A percentile compares a stretch with the other conserved stretches of the same genome.
phyloP scores from a whole-genome alignment of 2,113 vertebrate species.

The Pimephales promelas region DNA sequence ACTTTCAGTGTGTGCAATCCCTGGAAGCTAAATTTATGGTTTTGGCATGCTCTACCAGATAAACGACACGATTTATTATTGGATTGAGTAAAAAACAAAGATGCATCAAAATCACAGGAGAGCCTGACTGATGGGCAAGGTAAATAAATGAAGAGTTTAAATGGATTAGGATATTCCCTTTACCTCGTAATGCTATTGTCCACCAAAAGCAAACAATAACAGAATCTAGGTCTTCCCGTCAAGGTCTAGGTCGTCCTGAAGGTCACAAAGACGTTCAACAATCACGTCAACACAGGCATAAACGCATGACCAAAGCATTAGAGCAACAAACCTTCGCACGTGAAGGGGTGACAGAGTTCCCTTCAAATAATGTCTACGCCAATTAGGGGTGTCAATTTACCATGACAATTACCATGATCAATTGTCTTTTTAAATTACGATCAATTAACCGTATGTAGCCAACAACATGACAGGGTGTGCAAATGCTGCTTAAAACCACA shows the following conservation, averaged over 20 bases:
- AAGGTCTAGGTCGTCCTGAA: background rate
- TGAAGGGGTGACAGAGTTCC: background rate
- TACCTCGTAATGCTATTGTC: background rate
- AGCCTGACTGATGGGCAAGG: background rate
- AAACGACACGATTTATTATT: background rate
- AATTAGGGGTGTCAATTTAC: background rate
- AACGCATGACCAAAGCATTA: background rate
- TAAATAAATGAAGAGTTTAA: background rate
- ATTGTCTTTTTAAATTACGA: too few relatives aligned
- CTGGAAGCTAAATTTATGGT: background rate
- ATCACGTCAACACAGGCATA: background rate
- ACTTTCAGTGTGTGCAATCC: too few relatives aligned
- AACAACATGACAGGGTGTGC: too few relatives aligned
- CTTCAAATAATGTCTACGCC: background rate
- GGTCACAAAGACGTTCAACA: background rate
- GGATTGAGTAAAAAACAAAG: background rate
- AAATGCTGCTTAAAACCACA: too few relatives aligned
- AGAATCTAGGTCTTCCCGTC: conserved; percentile 5
- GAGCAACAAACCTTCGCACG: background rate
- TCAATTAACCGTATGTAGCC: too few relatives aligned
- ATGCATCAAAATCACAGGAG: background rate
- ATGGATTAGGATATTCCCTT: conserved; percentile 5
- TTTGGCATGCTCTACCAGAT: background rate
- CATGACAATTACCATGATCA: too few relatives aligned
- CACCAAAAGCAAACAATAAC: conserved; percentile 19